Conservation (phyloP, 2,888 invertebrate species). For the Copidosoma aretas region DNA sequence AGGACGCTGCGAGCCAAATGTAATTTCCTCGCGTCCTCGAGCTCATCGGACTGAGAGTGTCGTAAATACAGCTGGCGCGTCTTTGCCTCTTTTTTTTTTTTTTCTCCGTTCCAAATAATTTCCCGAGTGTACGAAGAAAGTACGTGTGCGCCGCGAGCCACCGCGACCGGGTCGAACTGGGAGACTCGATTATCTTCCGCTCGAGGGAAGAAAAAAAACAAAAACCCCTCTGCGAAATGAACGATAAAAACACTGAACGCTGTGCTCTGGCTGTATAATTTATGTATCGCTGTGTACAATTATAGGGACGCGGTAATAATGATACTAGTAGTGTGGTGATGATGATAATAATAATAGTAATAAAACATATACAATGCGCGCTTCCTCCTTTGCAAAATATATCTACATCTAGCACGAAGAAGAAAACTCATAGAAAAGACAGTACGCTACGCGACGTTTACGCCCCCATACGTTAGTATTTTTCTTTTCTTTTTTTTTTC, state of each 20-base stretch:
- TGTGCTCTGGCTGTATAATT: constrained; percentile 32
- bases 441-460: constrained; percentile 18
- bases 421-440: constrained; percentile 4
- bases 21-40: background rate
- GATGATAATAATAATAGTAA: too few species aligned
- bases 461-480: background rate
- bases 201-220: constrained; percentile 27
- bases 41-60: background rate
- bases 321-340: constrained; percentile 37
- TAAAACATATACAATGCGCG: constrained; percentile 36
- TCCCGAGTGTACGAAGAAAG: constrained; percentile 4
- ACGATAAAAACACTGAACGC: constrained; percentile 56
- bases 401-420: constrained; percentile 38
- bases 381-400: constrained; percentile 43
- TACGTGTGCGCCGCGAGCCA: constrained; percentile 50
- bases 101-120: background rate
- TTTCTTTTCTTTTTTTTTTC: constrained; percentile 42
- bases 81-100: too few species aligned
- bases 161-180: constrained; percentile 56
- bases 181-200: constrained; percentile 39
- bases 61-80: too few species aligned
- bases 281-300: constrained; percentile 52
- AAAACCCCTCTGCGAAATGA: constrained; percentile 50
- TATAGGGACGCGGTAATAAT: constrained; percentile 52
- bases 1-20: constrained; percentile 29